Evolutionary conservation across 2,888 invertebrate genomes (phyloP), one percentile per base, ranked within the genome.

Genomic region (Brenthis hecate): DNA sequence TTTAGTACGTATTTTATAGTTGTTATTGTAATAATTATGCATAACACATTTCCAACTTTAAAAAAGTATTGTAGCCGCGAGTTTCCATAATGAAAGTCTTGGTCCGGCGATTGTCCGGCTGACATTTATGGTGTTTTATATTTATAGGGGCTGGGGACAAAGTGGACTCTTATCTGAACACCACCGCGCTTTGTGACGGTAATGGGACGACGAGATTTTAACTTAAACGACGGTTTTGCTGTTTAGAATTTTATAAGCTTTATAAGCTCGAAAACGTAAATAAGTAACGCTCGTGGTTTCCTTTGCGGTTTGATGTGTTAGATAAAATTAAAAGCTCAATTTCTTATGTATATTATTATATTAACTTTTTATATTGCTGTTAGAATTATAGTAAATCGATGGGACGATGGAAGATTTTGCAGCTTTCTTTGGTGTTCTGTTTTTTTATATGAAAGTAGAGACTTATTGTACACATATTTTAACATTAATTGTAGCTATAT

Each of bases 71-170:
- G 14, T 5, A 14, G 36, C 36, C 32, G 56, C 32, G 19, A 32
- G 48, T 50, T 50, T 55, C 50, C 66, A 55, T 66, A 55, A 66
- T 56, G 60, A 66, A 56, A 66, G 55, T 61, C 57, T 58, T 55
- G 66, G 66, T 66, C 61, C 50, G 57, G 51, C 68, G 56, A 56
- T 63, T 85, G 84, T 82, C 84, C 83, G 79, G 84, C 79, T 84
- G 87, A 89, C 87, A 83, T 88, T 88, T 87, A 88, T 86, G 80
- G 82, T 78, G 82, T 80, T 87, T 86, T 68, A 67, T 62, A 62
- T 62, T 67, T 61, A 62, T 61, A 19, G 62, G 53, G 62, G 53
- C 53, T 36, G 19, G 36, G 66, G 61, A 56, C 66, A 67, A 62
- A 67, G 66, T 56, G 61, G 23, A 50, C 66, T 61, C 61, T 67